Evolutionary conservation across 2,888 invertebrate species (phyloP).

Genomic region (Schizaphis graminum): DNA sequence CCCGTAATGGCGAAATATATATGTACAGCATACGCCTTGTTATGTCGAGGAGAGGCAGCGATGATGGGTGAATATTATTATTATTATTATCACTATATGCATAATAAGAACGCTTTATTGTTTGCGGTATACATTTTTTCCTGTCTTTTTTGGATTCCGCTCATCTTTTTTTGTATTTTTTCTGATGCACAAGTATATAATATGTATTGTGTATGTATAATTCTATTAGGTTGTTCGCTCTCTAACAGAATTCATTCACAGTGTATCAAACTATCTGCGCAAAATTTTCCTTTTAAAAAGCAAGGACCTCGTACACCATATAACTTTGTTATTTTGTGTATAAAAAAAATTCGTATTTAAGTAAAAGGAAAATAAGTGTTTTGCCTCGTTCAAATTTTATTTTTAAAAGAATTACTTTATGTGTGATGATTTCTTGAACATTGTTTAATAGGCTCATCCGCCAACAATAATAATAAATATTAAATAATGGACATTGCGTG

Average conservation of each 20-base stretch:
- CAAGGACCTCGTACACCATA: background rate
- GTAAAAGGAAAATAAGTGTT: background rate
- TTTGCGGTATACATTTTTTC: constrained; percentile 24
- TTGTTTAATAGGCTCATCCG: background rate
- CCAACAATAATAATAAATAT: background rate
- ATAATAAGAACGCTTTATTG: constrained; percentile 21
- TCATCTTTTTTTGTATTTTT: constrained; percentile 31
- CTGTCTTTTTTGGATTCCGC: background rate
- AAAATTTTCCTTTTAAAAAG: background rate
- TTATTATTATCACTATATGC: constrained; percentile 7
- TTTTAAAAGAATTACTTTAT: background rate
- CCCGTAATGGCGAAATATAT: background rate
- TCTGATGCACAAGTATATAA: background rate
- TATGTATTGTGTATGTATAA: background rate
- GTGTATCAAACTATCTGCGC: background rate
- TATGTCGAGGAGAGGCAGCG: background rate
- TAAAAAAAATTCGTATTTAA: background rate
- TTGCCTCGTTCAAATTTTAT: background rate
- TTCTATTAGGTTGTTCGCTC: background rate
- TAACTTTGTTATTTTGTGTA: background rate
- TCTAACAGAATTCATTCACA: background rate
- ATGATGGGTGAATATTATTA: constrained; percentile 28
- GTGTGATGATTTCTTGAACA: background rate
- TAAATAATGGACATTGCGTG: background rate
- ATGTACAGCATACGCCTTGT: background rate